Evolutionary conservation across 1,140 invertebrate species (phyloP), one percentile per base, ranked within the genome.

Genomic region (Caenorhabditis remanei): DNA sequence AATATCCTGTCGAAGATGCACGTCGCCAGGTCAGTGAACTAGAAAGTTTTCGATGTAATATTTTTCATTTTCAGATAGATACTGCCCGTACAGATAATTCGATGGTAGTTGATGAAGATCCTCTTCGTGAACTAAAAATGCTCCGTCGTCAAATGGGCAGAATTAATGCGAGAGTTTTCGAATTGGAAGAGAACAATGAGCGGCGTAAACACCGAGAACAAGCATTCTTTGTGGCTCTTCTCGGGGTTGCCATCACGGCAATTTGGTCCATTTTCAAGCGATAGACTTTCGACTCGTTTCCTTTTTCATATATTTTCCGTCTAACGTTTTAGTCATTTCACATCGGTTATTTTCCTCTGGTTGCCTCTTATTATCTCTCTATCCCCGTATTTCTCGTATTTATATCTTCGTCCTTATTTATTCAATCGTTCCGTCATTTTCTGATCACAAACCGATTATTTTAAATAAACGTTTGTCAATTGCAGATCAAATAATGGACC

Each of bases 181-280:
- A 84, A n/a, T 24, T 84, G 7, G 83, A 84, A 84, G 83, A 84
- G 55, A 63, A 40, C 4, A 84, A 84, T 21, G 83, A 84, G n/a
- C 14, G 53, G 61, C 83, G 58, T 7, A 84, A 32, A 48, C 16
- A 48, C 13, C 83, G 83, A 24, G 71, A 79, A 13, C 71, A 79
- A 50, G 46, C 9, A 13, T 13, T 79, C 4, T 79, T 79, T 40
- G n/a, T 79, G n/a, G 46, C 71, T 79, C 71, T 79, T 79, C 71
- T 79, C 21, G 71, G 71, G 1, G 43, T 50, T 50, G 43, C 46
- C 11, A 48, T 79, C 43, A 79, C 71, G 0, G 46, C 71, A 13
- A 19, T 48, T 21, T 79, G 71, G 71, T 48, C 71, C 4, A 6
- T 79, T 50, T 79, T 50, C 46, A 79, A 79, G 13, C 71, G 71